phyloP scores from a whole-genome alignment of 2,113 vertebrate species.

The Shinisaurus crocodilurus region DNA sequence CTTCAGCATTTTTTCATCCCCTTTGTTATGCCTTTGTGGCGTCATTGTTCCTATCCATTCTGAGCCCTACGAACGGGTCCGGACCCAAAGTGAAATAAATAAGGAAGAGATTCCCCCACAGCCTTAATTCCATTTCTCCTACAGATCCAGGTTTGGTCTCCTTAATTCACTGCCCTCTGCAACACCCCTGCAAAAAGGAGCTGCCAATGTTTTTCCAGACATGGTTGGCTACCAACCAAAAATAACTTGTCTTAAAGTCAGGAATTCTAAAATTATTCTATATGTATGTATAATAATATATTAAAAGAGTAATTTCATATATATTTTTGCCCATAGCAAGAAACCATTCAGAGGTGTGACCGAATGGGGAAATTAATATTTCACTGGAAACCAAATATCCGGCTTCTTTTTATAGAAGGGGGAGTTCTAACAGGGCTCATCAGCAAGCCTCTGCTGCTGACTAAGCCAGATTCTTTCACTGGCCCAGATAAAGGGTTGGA shows the following conservation, averaged over 20 bases:
- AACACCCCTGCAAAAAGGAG: not conserved
- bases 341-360: conserved; percentile 17
- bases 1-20: not conserved
- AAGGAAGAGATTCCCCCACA: not conserved
- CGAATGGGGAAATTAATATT: conserved; percentile 9
- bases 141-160: not conserved
- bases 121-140: not conserved
- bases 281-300: not conserved
- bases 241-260: conserved; percentile 28
- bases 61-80: no score
- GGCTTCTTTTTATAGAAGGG: not conserved
- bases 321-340: conserved; percentile 1
- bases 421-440: not conserved
- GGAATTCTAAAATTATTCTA: conserved; percentile 3
- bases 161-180: not conserved
- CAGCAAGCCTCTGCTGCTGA: not conserved
- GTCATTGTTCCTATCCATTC: not conserved
- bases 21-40: not conserved
- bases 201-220: conserved; percentile 20
- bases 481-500: not conserved
- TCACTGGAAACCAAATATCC: conserved; percentile 17
- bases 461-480: not conserved
- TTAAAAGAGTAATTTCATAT: conserved; percentile 11
- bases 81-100: not conserved
- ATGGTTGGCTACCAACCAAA: conserved; percentile 35